Evolutionary conservation across 1,140 invertebrate species (phyloP).

Genomic region (Bombus confusus): DNA sequence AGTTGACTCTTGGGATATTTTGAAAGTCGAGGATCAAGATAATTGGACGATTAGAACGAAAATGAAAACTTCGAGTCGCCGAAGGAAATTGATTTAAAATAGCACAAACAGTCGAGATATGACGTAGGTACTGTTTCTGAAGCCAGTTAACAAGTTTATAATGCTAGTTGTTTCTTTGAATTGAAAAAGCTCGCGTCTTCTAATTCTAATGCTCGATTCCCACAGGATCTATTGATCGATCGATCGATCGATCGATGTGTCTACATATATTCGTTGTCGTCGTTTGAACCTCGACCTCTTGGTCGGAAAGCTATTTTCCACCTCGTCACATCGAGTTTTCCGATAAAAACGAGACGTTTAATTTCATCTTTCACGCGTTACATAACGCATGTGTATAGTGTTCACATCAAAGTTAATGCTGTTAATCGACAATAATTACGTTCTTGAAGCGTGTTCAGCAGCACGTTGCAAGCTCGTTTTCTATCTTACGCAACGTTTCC

Average conservation of each 20-base stretch:
- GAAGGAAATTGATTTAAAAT: constrained; percentile 8
- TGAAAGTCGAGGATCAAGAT: background rate
- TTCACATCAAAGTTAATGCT: background rate
- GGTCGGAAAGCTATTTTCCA: background rate
- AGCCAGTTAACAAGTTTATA: background rate
- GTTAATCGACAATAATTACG: constrained; percentile 21
- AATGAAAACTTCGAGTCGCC: background rate
- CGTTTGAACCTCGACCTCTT: background rate
- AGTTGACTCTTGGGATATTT: too few species aligned
- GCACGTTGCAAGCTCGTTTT: background rate
- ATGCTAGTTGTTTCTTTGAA: background rate
- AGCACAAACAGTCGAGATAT: background rate
- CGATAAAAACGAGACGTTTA: background rate
- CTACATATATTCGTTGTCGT: background rate
- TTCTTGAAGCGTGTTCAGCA: background rate
- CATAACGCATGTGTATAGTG: background rate
- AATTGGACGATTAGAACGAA: background rate
- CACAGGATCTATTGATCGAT: background rate
- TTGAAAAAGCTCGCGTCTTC: background rate
- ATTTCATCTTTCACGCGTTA: background rate
- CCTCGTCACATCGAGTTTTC: background rate
- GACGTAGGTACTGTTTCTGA: background rate
- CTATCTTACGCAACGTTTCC: background rate
- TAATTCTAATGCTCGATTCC: background rate
- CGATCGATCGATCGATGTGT: too few species aligned